Evolutionary conservation across 2,113 vertebrate species (phyloP).

Genomic region (Drymodes brunneopygia): DNA sequence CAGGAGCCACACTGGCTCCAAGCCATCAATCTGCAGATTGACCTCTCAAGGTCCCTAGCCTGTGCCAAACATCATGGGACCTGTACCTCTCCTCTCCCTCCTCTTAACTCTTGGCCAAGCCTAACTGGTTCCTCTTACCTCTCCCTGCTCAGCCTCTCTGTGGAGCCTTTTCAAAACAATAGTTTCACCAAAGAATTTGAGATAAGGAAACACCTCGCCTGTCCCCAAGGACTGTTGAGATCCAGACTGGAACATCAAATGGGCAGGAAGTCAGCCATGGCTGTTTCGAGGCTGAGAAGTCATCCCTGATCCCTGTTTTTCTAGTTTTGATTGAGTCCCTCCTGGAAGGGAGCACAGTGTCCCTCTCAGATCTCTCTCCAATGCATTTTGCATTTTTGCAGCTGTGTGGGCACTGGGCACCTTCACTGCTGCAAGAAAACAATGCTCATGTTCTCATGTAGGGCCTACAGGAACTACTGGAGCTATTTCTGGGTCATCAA

Average conservation of each 20-base stretch:
- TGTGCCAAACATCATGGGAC: background rate
- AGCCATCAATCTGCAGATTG: background rate
- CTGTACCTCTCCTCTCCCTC: background rate
- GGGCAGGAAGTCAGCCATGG: background rate
- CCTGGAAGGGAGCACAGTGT: background rate
- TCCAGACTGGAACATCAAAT: background rate
- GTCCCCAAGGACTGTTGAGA: background rate
- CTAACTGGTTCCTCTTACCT: background rate
- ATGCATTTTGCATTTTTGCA: background rate
- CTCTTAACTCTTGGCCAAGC: background rate
- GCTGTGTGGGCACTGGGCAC: fast-evolving
- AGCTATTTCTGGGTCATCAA: background rate
- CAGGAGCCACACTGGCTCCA: background rate
- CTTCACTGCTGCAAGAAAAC: background rate
- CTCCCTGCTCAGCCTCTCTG: background rate
- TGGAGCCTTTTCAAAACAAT: background rate
- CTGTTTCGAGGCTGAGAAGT: background rate
- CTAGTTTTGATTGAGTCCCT: background rate
- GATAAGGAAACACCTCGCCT: background rate
- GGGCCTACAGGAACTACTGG: background rate
- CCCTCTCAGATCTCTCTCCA: background rate
- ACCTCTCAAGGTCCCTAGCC: background rate
- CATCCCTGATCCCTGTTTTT: background rate
- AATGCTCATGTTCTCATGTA: background rate
- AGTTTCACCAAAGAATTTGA: background rate